A percentile compares a stretch with the other conserved stretches of the same genome.
phyloP scores from a whole-genome alignment of 2,113 vertebrate species.

The Xiphias gladius region DNA sequence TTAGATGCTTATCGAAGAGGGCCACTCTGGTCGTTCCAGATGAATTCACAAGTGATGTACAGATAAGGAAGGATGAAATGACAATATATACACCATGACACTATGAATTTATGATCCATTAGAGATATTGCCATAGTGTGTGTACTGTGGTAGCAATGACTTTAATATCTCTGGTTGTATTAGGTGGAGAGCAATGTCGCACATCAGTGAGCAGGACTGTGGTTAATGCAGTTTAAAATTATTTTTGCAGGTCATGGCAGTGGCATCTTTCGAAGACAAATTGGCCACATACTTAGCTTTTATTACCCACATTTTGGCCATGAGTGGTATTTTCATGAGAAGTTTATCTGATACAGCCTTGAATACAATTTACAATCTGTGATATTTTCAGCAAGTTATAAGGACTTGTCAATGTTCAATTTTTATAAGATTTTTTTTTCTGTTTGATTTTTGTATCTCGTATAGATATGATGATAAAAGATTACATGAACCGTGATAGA shows the following conservation, averaged over 20 bases:
- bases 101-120: not conserved
- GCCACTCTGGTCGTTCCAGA: not conserved
- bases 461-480: too few species aligned
- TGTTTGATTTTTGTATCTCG: not conserved
- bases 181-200: not conserved
- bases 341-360: not conserved
- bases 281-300: not conserved
- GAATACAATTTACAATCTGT: not conserved
- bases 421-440: not conserved
- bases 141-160: not conserved
- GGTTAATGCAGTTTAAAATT: too few species aligned
- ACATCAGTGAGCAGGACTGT: not conserved
- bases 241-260: not conserved
- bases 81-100: not conserved
- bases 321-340: not conserved
- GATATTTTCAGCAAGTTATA: not conserved
- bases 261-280: not conserved
- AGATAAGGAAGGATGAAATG: not conserved
- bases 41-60: not conserved
- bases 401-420: not conserved
- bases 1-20: slow-evolving; percentile 9
- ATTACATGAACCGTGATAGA: too few species aligned
- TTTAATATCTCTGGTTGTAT: not conserved
- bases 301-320: too few species aligned
- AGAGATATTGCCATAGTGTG: not conserved